A percentile compares a stretch with the other conserved stretches of the same genome.
Evolutionary conservation across 2,888 invertebrate species (phyloP).

Genomic region (Melinopterus prodromus): DNA sequence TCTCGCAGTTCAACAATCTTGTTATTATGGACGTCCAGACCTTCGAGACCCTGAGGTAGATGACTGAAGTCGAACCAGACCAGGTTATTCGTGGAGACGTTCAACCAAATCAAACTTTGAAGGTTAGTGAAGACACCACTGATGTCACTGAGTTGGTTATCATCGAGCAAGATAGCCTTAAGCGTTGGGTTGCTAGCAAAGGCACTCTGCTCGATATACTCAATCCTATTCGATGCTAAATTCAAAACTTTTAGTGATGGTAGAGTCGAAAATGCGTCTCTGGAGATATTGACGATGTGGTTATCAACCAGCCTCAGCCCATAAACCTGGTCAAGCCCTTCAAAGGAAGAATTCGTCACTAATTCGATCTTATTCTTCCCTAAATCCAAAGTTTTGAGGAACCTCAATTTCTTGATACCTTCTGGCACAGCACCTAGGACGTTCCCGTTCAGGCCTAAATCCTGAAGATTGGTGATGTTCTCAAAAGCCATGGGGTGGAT

Average conservation of each 20-base stretch:
- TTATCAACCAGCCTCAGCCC: conserved; percentile 83
- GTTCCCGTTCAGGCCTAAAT: conserved; percentile 80
- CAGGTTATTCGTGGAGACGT: conserved; percentile 81
- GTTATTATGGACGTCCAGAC: conserved; percentile 85
- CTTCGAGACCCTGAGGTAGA: conserved; percentile 77
- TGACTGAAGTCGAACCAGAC: conserved; percentile 84
- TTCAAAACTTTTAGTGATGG: conserved; percentile 80
- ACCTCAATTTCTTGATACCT: conserved; percentile 73
- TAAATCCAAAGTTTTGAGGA: conserved; percentile 80
- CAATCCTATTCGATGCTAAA: conserved; percentile 80
- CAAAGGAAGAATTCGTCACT: conserved; percentile 76
- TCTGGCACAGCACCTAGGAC: conserved; percentile 73
- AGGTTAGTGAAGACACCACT: conserved; percentile 80
- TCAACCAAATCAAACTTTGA: conserved; percentile 79
- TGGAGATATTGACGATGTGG: conserved; percentile 77
- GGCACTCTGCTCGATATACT: conserved; percentile 79
- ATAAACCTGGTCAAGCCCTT: conserved; percentile 76
- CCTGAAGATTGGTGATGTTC: conserved; percentile 80
- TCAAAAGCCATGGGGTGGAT: conserved; percentile 77
- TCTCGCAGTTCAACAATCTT: conserved; percentile 79
- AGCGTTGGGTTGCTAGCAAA: conserved; percentile 78
- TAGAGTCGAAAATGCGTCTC: conserved; percentile 76
- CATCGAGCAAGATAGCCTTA: conserved; percentile 79
- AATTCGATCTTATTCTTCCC: conserved; percentile 82
- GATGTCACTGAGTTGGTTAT: conserved; percentile 80